These are phyloP conservation scores for Chionis minor DNA, from an alignment of 2,113 vertebrate species.

Conservation along the genomic window DNA sequence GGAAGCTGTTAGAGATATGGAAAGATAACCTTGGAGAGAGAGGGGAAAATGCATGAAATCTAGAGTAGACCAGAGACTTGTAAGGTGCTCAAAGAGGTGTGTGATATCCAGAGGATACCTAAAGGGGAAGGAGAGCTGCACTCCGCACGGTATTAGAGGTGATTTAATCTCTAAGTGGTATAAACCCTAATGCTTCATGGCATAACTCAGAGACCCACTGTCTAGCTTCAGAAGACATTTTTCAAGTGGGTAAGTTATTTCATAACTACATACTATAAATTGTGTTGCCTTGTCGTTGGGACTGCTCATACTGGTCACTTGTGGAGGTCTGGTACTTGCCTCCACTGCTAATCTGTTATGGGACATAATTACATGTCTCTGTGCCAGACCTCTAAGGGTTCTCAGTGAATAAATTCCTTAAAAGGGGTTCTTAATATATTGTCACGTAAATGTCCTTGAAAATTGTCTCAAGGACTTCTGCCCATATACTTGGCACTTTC, in stretches of 20 bases:
- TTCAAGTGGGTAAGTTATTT: background rate
- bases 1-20: background rate
- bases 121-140: background rate
- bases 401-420: background rate
- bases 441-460: background rate
- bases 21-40: background rate
- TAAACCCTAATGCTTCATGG: background rate
- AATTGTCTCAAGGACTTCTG: background rate
- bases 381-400: background rate
- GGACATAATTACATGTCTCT: background rate
- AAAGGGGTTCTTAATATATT: background rate
- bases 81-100: background rate
- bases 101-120: background rate
- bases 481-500: background rate
- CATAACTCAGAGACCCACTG: background rate
- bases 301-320: background rate
- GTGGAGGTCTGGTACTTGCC: fast-evolving
- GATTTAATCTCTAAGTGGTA: background rate
- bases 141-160: background rate
- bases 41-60: background rate
- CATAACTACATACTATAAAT: background rate
- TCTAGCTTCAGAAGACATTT: background rate
- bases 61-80: background rate
- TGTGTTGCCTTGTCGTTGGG: background rate
- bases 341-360: background rate